These are phyloP conservation scores for Bucco capensis DNA, from an alignment of 2,113 vertebrate genomes.

Conservation along the genomic window DNA sequence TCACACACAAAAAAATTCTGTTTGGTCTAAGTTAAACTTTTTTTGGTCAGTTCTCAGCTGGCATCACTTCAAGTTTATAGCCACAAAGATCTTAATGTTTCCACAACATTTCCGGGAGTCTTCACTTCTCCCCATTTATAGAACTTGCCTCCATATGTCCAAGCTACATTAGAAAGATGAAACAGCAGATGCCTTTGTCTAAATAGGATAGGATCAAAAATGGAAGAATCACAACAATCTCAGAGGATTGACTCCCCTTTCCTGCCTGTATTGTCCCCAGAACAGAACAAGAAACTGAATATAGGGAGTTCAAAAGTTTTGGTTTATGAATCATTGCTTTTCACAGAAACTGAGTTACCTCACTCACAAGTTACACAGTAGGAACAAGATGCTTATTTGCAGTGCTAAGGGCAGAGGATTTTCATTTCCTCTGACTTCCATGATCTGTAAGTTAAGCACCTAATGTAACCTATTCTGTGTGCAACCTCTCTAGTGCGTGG, in stretches of 20 bases:
- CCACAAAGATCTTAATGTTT: background rate
- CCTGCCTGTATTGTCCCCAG: background rate
- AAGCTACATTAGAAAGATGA: background rate
- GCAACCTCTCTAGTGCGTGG: background rate
- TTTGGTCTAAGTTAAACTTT: background rate
- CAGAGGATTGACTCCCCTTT: background rate
- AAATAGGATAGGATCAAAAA: background rate
- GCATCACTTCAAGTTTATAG: background rate
- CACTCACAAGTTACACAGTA: background rate
- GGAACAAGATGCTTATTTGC: background rate
- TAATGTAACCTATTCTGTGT: background rate
- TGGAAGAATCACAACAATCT: background rate
- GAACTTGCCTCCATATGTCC: background rate
- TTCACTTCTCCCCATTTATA: background rate
- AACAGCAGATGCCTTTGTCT: background rate
- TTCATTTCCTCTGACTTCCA: background rate
- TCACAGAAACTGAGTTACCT: background rate
- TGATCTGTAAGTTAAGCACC: background rate
- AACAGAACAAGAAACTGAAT: background rate
- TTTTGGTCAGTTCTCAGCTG: background rate
- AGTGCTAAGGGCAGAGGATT: background rate
- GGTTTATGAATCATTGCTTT: background rate
- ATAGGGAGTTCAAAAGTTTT: background rate
- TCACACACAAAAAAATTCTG: background rate
- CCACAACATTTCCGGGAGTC: background rate